Evolutionary conservation across 2,888 invertebrate genomes (phyloP), one percentile per base, ranked within the genome.

Genomic region (Norana najaformis): DNA sequence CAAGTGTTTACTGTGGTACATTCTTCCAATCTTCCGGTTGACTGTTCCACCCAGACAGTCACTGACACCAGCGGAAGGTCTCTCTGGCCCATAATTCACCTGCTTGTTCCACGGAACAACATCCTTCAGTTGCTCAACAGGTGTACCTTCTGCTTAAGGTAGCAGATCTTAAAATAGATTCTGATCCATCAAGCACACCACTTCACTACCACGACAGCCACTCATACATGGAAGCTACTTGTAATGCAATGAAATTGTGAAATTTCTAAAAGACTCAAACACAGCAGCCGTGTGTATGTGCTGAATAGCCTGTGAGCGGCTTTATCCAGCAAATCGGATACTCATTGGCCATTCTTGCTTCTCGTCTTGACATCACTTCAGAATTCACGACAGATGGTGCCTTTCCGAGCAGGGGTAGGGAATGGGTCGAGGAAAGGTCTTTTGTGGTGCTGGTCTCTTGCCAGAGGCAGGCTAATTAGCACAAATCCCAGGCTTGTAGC

Each of bases 281-380:
- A n/a, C 8, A 69, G 69, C 69, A 69, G 69, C 69, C n/a, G 69
- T 47, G 47, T 23, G 2, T 20, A 20, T 20, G 5, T 47, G 47
- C 47, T 47, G 8, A 6, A 23, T 4, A 8, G 8, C 5, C 69
- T 69, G 69, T 6, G n/a, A 8, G n/a, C 47, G 20, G 1, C 47
- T 47, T 47, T 47, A n/a, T n/a, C 69, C 69, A n/a, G 6, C 5
- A 53, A 69, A 69, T 69, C 69, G 69, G 69, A n/a, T 69, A 69
- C n/a, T 69, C 69, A n/a, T 69, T n/a, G 8, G 69, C 69, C 69
- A 69, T 69, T 69, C 69, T 69, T 69, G n/a, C n/a, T 69, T 1
- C 69, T n/a, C 69, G 69, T 69, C 69, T 69, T 69, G n/a, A 69
- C 69, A 69, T 69, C 69, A n/a, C n/a, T 69, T 69, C 69, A 69